These are phyloP conservation scores for Leptogaster cylindrica DNA, from an alignment of 2,888 invertebrate genomes.

Conservation along the genomic window DNA sequence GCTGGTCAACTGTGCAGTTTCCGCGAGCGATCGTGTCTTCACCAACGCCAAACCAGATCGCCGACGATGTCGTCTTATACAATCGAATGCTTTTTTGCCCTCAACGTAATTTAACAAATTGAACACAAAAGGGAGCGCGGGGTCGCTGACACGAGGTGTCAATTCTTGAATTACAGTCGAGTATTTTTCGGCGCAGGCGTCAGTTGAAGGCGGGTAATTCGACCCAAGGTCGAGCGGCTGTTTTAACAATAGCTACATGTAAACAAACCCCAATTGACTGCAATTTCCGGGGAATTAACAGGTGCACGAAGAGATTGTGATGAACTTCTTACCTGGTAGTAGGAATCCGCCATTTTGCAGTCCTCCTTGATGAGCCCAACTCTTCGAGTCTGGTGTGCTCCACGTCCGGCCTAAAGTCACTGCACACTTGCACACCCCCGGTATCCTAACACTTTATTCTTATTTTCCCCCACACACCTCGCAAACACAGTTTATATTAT, in stretches of 20 bases:
- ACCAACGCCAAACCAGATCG: not conserved
- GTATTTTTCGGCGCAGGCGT: constrained; percentile 25
- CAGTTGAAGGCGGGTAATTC: constrained; percentile 28
- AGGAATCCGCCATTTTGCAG: constrained; percentile 61
- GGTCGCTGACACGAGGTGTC: not conserved
- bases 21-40: no score
- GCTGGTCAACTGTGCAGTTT: no score
- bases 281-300: constrained; percentile 21
- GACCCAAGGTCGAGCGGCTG: constrained; percentile 33
- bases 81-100: constrained; percentile 23
- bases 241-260: constrained; percentile 20
- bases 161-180: constrained; percentile 12
- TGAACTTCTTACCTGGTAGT: constrained; percentile 59
- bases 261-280: constrained; percentile 13
- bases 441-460: no score
- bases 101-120: not conserved
- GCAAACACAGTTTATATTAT: constrained; percentile 21
- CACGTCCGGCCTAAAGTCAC: constrained; percentile 33
- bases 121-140: not conserved
- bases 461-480: constrained; percentile 8
- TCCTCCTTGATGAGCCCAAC: constrained; percentile 18
- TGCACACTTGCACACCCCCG: constrained; percentile 9
- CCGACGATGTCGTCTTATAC: constrained; percentile 4
- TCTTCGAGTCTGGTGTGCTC: constrained; percentile 4
- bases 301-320: constrained; percentile 39